Percentiles rank a stretch among this genome's conserved stretches.
These are phyloP conservation scores for Xenopus petersii DNA, from an alignment of 2,797 vertebrate species.

Conservation along the genomic window DNA sequence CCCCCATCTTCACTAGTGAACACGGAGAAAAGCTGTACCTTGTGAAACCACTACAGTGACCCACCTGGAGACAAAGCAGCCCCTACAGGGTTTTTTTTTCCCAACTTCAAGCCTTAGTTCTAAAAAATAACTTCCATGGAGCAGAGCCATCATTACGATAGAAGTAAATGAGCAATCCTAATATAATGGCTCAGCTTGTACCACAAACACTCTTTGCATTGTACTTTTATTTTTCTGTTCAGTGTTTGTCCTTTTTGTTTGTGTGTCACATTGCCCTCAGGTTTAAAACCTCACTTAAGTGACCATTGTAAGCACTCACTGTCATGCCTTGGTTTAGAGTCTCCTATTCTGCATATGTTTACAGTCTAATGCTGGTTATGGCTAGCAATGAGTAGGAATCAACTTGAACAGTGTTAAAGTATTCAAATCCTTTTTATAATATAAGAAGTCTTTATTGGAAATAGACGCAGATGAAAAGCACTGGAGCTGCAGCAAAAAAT, in stretches of 20 bases:
- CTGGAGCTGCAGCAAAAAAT: slow-evolving; percentile 65
- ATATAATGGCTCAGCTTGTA: slow-evolving; percentile 47
- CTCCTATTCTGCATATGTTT: slow-evolving; percentile 60
- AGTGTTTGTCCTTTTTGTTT: slow-evolving; percentile 60
- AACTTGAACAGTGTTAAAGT: slow-evolving; percentile 61
- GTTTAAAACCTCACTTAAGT: slow-evolving; percentile 71
- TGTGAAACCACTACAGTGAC: slow-evolving; percentile 90
- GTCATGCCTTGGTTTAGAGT: slow-evolving; percentile 59
- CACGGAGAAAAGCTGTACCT: slow-evolving; percentile 96
- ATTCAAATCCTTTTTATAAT: slow-evolving; percentile 53
- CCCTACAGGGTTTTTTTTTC: slow-evolving; percentile 48
- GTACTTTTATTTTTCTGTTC: slow-evolving; percentile 53
- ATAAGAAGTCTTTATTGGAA: slow-evolving; percentile 56
- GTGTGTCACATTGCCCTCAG: slow-evolving; percentile 63
- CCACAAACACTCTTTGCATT: slow-evolving; percentile 55
- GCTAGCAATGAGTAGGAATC: slow-evolving; percentile 40
- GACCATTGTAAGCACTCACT: slow-evolving; percentile 60
- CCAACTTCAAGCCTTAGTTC: slow-evolving; percentile 66
- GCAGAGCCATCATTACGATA: slow-evolving; percentile 54
- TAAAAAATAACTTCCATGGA: slow-evolving; percentile 63
- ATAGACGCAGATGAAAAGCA: slow-evolving; percentile 60
- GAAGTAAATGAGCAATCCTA: slow-evolving; percentile 51
- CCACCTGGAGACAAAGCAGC: slow-evolving; percentile 30
- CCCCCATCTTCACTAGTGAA: slow-evolving; percentile 98
- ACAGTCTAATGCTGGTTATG: slow-evolving; percentile 49